These are phyloP conservation scores for Cantharis rufa DNA, from an alignment of 2,888 invertebrate species.

Conservation along the genomic window DNA sequence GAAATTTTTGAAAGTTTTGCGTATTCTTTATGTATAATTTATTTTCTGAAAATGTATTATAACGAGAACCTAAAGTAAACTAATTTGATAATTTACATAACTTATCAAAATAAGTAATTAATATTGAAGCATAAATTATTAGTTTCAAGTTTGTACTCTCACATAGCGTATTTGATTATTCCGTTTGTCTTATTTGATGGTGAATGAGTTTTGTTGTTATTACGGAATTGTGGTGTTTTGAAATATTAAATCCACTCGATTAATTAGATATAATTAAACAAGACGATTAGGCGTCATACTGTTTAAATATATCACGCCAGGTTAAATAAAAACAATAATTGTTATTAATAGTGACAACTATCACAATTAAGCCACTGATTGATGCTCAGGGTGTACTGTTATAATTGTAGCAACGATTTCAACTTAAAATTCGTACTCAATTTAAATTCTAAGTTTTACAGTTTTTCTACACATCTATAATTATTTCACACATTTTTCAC, in stretches of 20 bases:
- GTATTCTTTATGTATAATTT: not conserved
- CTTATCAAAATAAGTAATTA: not conserved
- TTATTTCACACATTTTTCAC: conserved; percentile 11
- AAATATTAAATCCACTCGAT: conserved; percentile 22
- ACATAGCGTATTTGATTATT: not conserved
- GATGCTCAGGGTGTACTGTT: conserved; percentile 7
- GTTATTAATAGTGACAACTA: conserved; percentile 33
- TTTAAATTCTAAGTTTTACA: not conserved
- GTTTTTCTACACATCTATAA: not conserved
- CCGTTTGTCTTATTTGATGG: conserved; percentile 9
- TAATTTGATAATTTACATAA: not conserved
- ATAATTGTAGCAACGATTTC: conserved; percentile 15
- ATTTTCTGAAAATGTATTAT: not conserved
- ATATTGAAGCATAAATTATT: not conserved
- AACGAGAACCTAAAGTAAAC: not conserved
- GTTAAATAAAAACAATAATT: conserved; percentile 29
- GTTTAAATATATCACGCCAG: conserved; percentile 34
- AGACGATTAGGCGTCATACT: conserved; percentile 25
- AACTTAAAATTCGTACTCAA: conserved; percentile 5
- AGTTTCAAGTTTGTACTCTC: not conserved
- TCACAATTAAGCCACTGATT: conserved; percentile 23
- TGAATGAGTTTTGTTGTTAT: conserved; percentile 7
- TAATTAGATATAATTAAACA: conserved; percentile 33
- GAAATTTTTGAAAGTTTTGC: not conserved
- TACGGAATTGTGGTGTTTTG: conserved; percentile 8